A percentile compares a stretch with the other conserved stretches of the same genome.
Evolutionary conservation across 2,797 vertebrate species (phyloP).

Genomic region (Aeoliscus strigatus): DNA sequence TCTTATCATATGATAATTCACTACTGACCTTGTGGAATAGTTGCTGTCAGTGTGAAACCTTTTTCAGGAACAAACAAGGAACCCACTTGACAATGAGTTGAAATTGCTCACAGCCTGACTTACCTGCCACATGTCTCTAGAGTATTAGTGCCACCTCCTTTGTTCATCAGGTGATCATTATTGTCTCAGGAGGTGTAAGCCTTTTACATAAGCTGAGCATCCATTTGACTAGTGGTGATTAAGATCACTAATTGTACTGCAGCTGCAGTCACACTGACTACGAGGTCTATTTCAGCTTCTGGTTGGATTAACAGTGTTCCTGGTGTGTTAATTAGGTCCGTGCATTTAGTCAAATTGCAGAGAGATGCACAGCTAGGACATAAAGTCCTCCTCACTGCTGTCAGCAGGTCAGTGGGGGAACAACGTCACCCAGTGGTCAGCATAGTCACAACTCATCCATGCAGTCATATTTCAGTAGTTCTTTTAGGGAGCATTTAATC

Average conservation of each 20-base stretch:
- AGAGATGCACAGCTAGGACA: no score
- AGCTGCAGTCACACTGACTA: neutral
- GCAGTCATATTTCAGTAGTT: neutral
- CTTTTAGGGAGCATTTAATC: no score
- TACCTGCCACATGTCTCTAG: conserved; percentile 65
- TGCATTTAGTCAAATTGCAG: conserved; percentile 2
- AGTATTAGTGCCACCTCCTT: conserved; percentile 48
- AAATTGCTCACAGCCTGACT: conserved; percentile 15
- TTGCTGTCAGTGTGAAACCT: neutral
- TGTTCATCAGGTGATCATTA: conserved; percentile 50
- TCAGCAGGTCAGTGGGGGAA: conserved; percentile 1
- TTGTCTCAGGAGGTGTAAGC: conserved; percentile 54
- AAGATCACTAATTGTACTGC: conserved; percentile 22
- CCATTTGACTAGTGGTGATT: conserved; percentile 23
- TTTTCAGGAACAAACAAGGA: no score
- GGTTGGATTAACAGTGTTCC: conserved; percentile 4
- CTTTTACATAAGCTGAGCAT: conserved; percentile 48
- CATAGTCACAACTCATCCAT: neutral
- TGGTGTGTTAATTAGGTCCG: conserved; percentile 1
- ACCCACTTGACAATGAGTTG: neutral
- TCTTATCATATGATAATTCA: neutral
- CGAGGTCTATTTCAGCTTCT: neutral
- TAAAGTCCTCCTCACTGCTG: neutral
- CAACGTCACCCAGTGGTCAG: conserved; percentile 43
- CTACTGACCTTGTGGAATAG: neutral